Evolutionary conservation across 2,888 invertebrate genomes (phyloP), one percentile per base, ranked within the genome.

Genomic region (Pseudococcus longispinus): DNA sequence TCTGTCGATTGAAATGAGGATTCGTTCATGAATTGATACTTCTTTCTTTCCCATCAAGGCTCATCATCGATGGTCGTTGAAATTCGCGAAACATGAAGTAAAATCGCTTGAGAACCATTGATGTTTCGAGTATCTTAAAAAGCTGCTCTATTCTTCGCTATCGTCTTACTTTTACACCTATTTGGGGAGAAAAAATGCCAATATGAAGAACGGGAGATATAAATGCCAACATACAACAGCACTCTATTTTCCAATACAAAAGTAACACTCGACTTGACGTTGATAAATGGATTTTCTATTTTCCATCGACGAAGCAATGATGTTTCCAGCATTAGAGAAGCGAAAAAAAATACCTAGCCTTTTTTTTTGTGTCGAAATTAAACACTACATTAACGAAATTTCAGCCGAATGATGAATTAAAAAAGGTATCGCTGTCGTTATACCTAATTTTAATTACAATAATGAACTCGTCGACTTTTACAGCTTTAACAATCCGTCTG

Each of bases 251-350:
- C 77, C 37, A 77, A 77, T 26, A 77, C n/a, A 29, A 32, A 77
- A 77, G 77, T 77, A 77, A 77, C 77, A 77, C 77, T 77, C 77
- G 77, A 77, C 37, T 77, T 37, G 77, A 77, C 77, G 77, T 77
- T 77, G 77, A 77, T 77, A 77, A 77, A 77, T 77, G 77, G 77
- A 37, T 77, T 37, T 77, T 37, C 77, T 77, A 77, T 37, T 77
- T 37, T 77, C 29, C 77, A 77, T 77, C 77, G 32, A 77, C 77
- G 29, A 23, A 37, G 29, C 77, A 37, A 77, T 77, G 77, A 77
- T 77, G 77, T 77, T 77, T 77, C 65, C 6, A 65, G 65, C 26
- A 13, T 37, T 9, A 4, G 37, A 37, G 37, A 37, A 37, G 13
- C 26, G 26, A 65, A 26, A 65, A 65, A 65, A 65, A 65, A 65